Conservation (phyloP, 2,888 invertebrate genomes). For the Pseudococcus viburni region DNA sequence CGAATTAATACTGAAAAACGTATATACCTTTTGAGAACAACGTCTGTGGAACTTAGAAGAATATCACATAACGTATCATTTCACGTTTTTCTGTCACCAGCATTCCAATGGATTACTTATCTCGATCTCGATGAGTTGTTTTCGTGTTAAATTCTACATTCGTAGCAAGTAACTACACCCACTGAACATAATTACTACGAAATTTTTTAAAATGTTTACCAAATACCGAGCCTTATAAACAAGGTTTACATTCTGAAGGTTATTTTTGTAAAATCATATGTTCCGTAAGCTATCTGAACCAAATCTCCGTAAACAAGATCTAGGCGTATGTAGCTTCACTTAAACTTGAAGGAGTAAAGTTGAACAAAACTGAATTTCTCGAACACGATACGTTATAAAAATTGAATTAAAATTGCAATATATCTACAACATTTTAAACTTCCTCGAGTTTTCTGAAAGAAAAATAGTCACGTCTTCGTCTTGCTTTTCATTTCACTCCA, state of each 20-base stretch:
- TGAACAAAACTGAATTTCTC: too few species aligned
- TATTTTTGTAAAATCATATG: not conserved
- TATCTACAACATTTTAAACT: too few species aligned
- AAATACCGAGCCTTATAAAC: not conserved
- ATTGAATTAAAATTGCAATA: too few species aligned
- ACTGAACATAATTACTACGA: conserved; percentile 10
- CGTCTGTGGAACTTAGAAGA: not conserved
- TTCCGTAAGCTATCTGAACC: not conserved
- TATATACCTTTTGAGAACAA: not conserved
- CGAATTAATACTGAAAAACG: not conserved
- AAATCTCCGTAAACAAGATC: not conserved
- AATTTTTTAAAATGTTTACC: not conserved
- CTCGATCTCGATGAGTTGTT: not conserved
- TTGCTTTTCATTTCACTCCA: too few species aligned
- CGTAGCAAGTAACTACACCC: conserved; percentile 1
- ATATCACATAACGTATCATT: not conserved
- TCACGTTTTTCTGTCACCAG: not conserved
- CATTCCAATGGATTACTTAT: not conserved
- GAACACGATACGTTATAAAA: too few species aligned
- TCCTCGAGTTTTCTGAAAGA: too few species aligned
- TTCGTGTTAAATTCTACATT: not conserved
- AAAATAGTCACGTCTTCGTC: too few species aligned
- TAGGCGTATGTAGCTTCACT: too few species aligned
- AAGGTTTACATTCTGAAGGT: conserved; percentile 40
- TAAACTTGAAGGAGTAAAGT: too few species aligned